Conservation (phyloP, 2,113 vertebrate species). For the Acanthochromis polyacanthus region DNA sequence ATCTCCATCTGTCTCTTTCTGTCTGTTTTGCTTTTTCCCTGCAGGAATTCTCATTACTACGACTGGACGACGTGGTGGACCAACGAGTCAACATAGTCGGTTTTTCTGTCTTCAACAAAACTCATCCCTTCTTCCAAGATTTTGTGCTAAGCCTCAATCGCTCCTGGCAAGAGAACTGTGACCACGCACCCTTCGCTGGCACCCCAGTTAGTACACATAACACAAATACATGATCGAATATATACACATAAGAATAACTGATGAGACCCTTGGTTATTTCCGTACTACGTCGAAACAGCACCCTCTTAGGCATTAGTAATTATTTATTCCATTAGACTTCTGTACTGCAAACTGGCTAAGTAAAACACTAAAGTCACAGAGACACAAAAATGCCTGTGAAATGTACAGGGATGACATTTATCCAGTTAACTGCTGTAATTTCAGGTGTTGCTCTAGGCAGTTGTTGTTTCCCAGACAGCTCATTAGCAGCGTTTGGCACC, state of each 20-base stretch:
- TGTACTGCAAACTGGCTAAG: slow-evolving; percentile 20
- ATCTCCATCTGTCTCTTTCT: slow-evolving; percentile 29
- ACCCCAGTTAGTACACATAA: slow-evolving; percentile 88
- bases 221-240: slow-evolving; percentile 10
- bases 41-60: slow-evolving; percentile 95
- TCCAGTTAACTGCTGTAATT: slow-evolving; percentile 56
- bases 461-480: slow-evolving; percentile 66
- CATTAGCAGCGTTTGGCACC: slow-evolving; percentile 55
- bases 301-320: not conserved
- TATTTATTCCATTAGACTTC: not conserved
- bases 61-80: slow-evolving; percentile 89
- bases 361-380: slow-evolving; percentile 19
- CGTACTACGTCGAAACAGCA: slow-evolving; percentile 7
- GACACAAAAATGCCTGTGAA: slow-evolving; percentile 32
- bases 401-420: slow-evolving; percentile 62
- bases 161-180: slow-evolving; percentile 99
- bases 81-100: slow-evolving; percentile 95
- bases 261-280: slow-evolving; percentile 25
- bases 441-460: slow-evolving; percentile 48
- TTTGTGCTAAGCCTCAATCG: slow-evolving; percentile 96
- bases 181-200: slow-evolving; percentile 94
- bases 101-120: slow-evolving; percentile 98
- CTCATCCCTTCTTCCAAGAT: slow-evolving; percentile 95
- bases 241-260: slow-evolving; percentile 1
- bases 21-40: slow-evolving; percentile 29